Conservation (phyloP, 2,888 invertebrate species). For the Brachyopa scutellaris region DNA sequence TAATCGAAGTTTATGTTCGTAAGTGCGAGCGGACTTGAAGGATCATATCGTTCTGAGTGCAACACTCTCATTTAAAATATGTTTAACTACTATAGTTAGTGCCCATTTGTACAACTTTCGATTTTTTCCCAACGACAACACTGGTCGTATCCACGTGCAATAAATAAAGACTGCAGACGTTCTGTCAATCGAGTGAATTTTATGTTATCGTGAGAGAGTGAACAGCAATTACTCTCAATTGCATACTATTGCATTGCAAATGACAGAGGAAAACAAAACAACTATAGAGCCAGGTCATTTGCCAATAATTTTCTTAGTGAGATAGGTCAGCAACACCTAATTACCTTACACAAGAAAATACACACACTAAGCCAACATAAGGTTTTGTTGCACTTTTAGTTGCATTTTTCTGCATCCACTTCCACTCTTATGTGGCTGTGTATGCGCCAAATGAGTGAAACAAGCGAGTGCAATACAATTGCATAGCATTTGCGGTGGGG, state of each 20-base stretch:
- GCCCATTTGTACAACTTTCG: too few relatives aligned
- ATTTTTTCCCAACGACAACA: too few relatives aligned
- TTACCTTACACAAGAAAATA: conserved; percentile 46
- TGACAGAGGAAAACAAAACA: conserved; percentile 24
- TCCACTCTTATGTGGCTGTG: conserved; percentile 11
- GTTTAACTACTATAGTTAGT: too few relatives aligned
- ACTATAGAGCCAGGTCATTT: conserved; percentile 28
- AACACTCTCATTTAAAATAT: too few relatives aligned
- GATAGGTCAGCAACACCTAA: conserved; percentile 70
- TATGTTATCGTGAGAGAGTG: conserved; percentile 12
- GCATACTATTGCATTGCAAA: conserved; percentile 25
- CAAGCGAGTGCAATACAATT: conserved; percentile 39
- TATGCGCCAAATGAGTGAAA: conserved; percentile 40
- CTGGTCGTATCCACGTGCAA: conserved; percentile 31
- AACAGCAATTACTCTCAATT: conserved; percentile 53
- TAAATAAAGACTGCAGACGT: conserved; percentile 41
- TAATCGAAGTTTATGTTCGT: too few relatives aligned
- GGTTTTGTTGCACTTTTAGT: conserved; percentile 56
- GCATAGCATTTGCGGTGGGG: conserved; percentile 16
- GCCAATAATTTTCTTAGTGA: conserved; percentile 60
- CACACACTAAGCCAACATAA: conserved; percentile 7
- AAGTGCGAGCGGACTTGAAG: too few relatives aligned
- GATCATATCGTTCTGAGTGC: too few relatives aligned
- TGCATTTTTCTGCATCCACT: conserved; percentile 49
- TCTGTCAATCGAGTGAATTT: conserved; percentile 31